phyloP scores from a whole-genome alignment of 2,888 invertebrate species.

The Camponotus fellah region DNA sequence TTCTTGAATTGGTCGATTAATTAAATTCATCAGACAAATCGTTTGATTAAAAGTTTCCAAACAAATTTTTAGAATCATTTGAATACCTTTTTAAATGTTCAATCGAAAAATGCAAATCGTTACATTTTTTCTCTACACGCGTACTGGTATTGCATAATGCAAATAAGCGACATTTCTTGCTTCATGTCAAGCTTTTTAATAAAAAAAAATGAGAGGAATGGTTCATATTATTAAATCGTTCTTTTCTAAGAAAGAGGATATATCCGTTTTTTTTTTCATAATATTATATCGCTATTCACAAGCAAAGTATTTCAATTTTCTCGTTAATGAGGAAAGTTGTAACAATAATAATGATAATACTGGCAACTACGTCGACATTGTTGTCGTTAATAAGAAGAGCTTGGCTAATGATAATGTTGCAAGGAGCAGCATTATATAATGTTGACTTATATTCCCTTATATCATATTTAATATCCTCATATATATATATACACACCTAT shows the following conservation, averaged over 20 bases:
- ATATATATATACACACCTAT: background rate
- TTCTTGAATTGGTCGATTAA: slow-evolving; percentile 54
- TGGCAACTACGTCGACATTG: slow-evolving; percentile 60
- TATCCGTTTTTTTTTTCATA: slow-evolving; percentile 19
- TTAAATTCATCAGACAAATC: slow-evolving; percentile 34
- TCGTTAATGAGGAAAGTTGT: slow-evolving; percentile 54
- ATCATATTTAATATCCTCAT: slow-evolving; percentile 19
- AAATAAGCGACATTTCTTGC: background rate
- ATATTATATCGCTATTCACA: slow-evolving; percentile 38
- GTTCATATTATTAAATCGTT: slow-evolving; percentile 21
- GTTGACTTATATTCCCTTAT: slow-evolving; percentile 54
- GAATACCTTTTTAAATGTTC: background rate
- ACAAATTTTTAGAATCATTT: slow-evolving; percentile 1
- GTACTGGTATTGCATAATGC: background rate
- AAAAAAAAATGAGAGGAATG: slow-evolving; percentile 13
- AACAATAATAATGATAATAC: slow-evolving; percentile 61
- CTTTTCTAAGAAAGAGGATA: background rate
- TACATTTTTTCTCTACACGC: background rate
- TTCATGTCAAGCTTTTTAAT: background rate
- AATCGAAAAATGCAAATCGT: background rate
- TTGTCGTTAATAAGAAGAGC: slow-evolving; percentile 59
- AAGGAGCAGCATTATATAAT: slow-evolving; percentile 52
- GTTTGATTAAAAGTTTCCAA: slow-evolving; percentile 11
- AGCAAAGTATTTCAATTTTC: slow-evolving; percentile 57
- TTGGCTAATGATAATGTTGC: slow-evolving; percentile 60